Conservation (phyloP, 2,888 invertebrate species). For the Catotricha subobsoleta region DNA sequence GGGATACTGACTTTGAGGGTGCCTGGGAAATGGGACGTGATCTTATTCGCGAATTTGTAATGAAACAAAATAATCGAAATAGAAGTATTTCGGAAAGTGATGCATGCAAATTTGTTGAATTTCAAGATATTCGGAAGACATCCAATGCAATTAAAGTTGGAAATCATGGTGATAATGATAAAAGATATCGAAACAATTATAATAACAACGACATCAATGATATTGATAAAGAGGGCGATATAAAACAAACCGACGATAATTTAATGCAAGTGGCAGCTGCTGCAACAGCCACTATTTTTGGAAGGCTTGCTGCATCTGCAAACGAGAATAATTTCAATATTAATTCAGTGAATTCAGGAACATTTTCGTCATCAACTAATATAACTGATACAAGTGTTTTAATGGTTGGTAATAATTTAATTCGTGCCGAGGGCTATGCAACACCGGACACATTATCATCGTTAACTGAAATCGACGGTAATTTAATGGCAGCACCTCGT, state of each 20-base stretch:
- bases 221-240: neutral
- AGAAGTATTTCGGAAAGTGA: slow-evolving; percentile 18
- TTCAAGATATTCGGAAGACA: too few relatives aligned
- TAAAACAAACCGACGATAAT: neutral
- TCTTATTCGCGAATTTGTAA: slow-evolving; percentile 22
- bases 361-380: neutral
- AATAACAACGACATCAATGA: too few relatives aligned
- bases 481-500: slow-evolving; percentile 9
- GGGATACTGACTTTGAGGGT: slow-evolving; percentile 25
- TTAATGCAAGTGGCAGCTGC: neutral
- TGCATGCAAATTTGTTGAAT: neutral
- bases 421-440: slow-evolving; percentile 8
- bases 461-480: slow-evolving; percentile 8
- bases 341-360: neutral
- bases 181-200: too few relatives aligned
- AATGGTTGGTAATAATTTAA: neutral
- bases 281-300: neutral
- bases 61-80: slow-evolving; percentile 20
- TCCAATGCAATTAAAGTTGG: neutral
- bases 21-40: slow-evolving; percentile 26
- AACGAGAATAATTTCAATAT: neutral
- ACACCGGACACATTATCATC: slow-evolving; percentile 9
- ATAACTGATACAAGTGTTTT: neutral
- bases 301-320: neutral
- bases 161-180: neutral